These are phyloP conservation scores for Pangasius mekongensis DNA, from an alignment of 2,797 vertebrate genomes.

Conservation along the genomic window DNA sequence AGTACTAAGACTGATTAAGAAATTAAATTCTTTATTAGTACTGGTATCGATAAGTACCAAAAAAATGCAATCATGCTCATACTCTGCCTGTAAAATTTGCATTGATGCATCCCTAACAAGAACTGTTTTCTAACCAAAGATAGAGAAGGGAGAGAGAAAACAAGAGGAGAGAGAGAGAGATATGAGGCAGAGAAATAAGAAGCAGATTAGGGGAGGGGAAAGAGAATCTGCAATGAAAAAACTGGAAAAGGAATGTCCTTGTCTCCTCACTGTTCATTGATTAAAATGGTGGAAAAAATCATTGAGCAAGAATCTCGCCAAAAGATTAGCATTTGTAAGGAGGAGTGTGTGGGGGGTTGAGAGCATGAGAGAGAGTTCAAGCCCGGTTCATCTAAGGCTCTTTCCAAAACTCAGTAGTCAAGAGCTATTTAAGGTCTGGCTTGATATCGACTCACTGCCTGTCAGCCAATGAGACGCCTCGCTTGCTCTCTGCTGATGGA, in stretches of 20 bases:
- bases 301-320: conserved; percentile 29
- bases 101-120: neutral
- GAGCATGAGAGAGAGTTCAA: conserved; percentile 29
- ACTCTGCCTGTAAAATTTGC: neutral
- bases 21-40: neutral
- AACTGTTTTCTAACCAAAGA: conserved; percentile 3
- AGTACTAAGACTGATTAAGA: neutral
- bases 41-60: neutral
- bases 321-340: conserved; percentile 31
- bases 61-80: neutral
- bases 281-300: conserved; percentile 47
- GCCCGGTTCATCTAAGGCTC: conserved; percentile 55
- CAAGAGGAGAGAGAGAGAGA: conserved; percentile 29
- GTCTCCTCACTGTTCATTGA: conserved; percentile 18
- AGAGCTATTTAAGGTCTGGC: conserved; percentile 47
- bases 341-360: conserved; percentile 19
- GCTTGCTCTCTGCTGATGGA: conserved; percentile 30
- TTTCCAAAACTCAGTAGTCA: conserved; percentile 59
- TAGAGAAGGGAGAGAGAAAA: neutral
- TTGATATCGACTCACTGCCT: conserved; percentile 55
- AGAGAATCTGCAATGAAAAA: conserved; percentile 27
- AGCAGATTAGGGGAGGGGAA: conserved; percentile 60
- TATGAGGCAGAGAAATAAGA: conserved; percentile 26
- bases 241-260: conserved; percentile 42
- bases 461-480: conserved; percentile 55